phyloP scores from a whole-genome alignment of 2,797 vertebrate genomes.

The Coccyzus lansbergi region DNA sequence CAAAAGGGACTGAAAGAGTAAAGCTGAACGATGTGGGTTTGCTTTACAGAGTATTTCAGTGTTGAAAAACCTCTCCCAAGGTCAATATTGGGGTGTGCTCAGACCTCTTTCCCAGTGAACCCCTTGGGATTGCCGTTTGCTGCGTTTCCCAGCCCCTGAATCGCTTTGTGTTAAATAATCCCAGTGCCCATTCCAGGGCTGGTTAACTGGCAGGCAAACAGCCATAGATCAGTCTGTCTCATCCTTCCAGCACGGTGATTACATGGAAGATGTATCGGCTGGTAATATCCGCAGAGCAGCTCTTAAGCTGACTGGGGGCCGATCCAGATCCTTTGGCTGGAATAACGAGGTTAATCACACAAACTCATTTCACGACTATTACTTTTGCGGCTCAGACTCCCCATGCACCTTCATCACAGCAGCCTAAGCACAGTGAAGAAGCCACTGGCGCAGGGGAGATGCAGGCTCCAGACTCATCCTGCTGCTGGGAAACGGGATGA shows the following conservation, averaged over 20 bases:
- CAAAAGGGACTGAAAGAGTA: background rate
- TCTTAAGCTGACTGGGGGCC: background rate
- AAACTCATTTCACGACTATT: background rate
- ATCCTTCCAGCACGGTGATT: background rate
- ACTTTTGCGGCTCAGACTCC: background rate
- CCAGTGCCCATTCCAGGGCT: background rate
- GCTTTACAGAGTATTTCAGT: background rate
- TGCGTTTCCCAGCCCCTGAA: background rate
- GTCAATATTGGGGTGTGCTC: background rate
- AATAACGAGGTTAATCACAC: slow-evolving; percentile 46
- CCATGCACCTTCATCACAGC: background rate
- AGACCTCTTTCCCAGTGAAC: background rate
- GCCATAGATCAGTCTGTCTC: background rate
- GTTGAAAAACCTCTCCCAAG: background rate
- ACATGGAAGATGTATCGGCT: background rate
- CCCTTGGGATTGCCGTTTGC: fast-evolving
- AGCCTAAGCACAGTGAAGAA: background rate
- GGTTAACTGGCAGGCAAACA: background rate
- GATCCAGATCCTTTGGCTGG: background rate
- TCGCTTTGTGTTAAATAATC: background rate
- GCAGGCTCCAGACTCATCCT: background rate
- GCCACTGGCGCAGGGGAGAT: background rate
- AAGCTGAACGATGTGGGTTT: background rate
- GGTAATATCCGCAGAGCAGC: background rate
- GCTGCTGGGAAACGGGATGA: background rate